Evolutionary conservation across 2,888 invertebrate species (phyloP), one percentile per base, ranked within the genome.

Genomic region (Phengaris alcon): DNA sequence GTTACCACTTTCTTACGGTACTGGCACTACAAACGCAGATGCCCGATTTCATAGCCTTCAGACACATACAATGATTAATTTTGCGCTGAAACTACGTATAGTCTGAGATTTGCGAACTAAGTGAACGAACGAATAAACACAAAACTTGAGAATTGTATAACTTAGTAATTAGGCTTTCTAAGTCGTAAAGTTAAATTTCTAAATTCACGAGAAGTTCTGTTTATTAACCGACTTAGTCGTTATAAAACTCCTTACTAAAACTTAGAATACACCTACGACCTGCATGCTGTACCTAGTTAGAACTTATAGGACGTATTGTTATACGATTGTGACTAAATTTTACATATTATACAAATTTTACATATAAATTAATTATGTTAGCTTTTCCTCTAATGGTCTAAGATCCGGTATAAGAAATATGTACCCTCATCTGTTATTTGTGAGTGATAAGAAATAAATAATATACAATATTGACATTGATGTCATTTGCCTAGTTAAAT

Each of bases 141-240:
- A 15, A 55, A 55, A 55, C 22, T 15, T 22, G 9, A 59, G 57
- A 9, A 59, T 22, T 59, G 15, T 22, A 22, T 22, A 59, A 59
- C 59, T 59, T 59, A 59, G 59, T 8, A 59, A 59, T 59, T 59
- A 59, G 22, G 59, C 59, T 10, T 57, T 57, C 59, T 59, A 22
- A 22, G 59, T 59, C 59, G 59, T 59, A 59, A 59, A 59, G 59
- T 59, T 59, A 22, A 59, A 59, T 22, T 59, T 59, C 22, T 52
- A 22, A 22, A 10, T 59, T 0, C 9, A 8, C 55, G 55, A n/a
- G n/a, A 59, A 52, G 52, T 52, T 59, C 22, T 59, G 59, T 59
- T 22, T 22, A 22, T 5, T 59, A 52, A 52, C 52, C 10, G 52
- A 22, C 59, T 59, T 22, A 10, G 59, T 59, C 22, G 22, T 59